Evolutionary conservation across 2,888 invertebrate genomes (phyloP).

Genomic region (Rugalucina vietnamica): DNA sequence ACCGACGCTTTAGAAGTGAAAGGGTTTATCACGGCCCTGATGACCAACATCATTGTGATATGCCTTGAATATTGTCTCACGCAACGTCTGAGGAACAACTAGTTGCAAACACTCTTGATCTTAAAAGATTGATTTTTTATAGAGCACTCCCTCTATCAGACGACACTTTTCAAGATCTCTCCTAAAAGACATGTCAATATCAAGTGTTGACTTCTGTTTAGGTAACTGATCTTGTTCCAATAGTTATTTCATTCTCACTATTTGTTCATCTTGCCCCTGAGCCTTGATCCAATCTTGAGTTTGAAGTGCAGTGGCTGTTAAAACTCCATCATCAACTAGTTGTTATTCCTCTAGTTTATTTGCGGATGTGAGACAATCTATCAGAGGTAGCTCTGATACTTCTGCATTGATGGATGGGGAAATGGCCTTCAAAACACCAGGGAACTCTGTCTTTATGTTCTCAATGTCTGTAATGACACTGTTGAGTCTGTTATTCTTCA

Average conservation of each 20-base stretch:
- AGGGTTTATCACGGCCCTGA: too few relatives aligned
- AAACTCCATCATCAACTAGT: background rate
- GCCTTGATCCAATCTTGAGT: background rate
- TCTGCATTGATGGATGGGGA: too few relatives aligned
- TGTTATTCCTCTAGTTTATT: background rate
- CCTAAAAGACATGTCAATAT: background rate
- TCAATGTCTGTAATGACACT: too few relatives aligned
- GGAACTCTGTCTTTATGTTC: too few relatives aligned
- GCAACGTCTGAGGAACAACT: background rate
- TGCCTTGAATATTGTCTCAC: background rate
- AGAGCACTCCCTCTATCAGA: background rate
- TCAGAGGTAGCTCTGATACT: background rate
- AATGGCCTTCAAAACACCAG: too few relatives aligned
- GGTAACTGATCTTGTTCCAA: background rate
- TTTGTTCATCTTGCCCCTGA: background rate
- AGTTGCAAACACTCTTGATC: too few relatives aligned
- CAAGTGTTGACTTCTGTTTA: background rate
- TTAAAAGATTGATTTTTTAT: background rate
- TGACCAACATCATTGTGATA: background rate
- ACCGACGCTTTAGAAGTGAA: too few relatives aligned
- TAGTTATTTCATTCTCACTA: background rate
- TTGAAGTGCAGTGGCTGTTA: background rate
- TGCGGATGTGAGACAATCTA: background rate
- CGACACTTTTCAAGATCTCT: background rate
- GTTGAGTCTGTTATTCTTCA: too few relatives aligned